Conservation (phyloP, 2,888 invertebrate genomes). For the Trisateles emortualis region DNA sequence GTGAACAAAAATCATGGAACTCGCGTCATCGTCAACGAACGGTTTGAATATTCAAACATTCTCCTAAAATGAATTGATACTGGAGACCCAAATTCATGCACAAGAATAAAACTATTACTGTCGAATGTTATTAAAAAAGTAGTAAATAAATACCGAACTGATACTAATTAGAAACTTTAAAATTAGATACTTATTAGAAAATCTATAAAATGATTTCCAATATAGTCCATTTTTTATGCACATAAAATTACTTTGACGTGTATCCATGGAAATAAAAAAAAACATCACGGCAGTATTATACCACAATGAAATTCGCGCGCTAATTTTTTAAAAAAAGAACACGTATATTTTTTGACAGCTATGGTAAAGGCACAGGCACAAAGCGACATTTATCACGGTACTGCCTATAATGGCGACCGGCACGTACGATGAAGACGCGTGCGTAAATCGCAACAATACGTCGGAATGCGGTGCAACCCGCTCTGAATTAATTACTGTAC, state of each 20-base stretch:
- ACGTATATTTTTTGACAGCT: slow-evolving; percentile 17
- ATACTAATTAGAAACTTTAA: too few relatives aligned
- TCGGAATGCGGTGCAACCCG: slow-evolving; percentile 60
- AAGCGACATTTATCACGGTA: slow-evolving; percentile 35
- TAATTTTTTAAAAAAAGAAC: slow-evolving; percentile 7
- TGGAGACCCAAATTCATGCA: too few relatives aligned
- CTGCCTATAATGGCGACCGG: slow-evolving; percentile 19
- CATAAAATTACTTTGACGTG: not conserved
- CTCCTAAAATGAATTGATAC: too few relatives aligned
- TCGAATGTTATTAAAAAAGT: too few relatives aligned
- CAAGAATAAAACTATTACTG: too few relatives aligned
- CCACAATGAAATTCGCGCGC: not conserved
- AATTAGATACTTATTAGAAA: too few relatives aligned
- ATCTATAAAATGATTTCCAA: too few relatives aligned
- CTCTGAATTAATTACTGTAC: slow-evolving; percentile 46
- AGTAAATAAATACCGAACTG: too few relatives aligned
- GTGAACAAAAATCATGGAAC: too few relatives aligned
- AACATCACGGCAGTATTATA: not conserved
- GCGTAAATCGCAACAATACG: slow-evolving; percentile 57
- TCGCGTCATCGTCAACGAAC: too few relatives aligned
- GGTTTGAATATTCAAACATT: too few relatives aligned
- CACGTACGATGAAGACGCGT: slow-evolving; percentile 36
- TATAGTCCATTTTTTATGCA: too few relatives aligned
- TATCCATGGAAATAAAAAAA: not conserved
- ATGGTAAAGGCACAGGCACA: slow-evolving; percentile 22